phyloP scores from a whole-genome alignment of 2,113 vertebrate species.

The Pteropus alecto region DNA sequence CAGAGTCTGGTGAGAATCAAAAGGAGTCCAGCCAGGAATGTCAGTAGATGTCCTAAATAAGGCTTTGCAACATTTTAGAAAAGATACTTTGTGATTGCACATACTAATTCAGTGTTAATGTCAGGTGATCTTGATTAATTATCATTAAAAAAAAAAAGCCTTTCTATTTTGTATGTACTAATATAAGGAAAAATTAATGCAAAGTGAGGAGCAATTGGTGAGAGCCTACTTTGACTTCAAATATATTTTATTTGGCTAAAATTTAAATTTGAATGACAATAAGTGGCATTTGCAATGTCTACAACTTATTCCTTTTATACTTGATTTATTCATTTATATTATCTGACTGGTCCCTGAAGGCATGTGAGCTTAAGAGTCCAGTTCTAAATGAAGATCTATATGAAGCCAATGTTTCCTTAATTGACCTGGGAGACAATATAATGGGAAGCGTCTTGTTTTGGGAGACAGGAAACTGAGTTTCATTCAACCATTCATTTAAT shows the following conservation, averaged over 20 bases:
- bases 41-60: not conserved
- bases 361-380: not conserved
- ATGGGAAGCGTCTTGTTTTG: not conserved
- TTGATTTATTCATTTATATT: not conserved
- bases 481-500: not conserved
- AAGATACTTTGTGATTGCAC: not conserved
- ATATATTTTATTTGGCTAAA: not conserved
- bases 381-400: not conserved
- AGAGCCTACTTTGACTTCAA: not conserved
- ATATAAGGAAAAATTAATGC: not conserved
- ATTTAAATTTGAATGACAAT: not conserved
- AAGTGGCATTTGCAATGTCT: not conserved
- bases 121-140: not conserved
- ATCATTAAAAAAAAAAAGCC: not conserved
- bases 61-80: conserved; percentile 1
- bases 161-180: not conserved
- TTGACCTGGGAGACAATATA: not conserved
- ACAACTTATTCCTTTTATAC: not conserved
- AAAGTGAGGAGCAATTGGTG: not conserved
- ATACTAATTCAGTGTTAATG: not conserved
- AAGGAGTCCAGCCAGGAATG: not conserved
- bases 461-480: not conserved
- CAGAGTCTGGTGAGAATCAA: conserved; percentile 1
- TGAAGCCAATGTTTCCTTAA: not conserved
- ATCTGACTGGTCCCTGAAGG: not conserved